Conservation (phyloP, 1,140 invertebrate species). For the Drosophila tani region DNA sequence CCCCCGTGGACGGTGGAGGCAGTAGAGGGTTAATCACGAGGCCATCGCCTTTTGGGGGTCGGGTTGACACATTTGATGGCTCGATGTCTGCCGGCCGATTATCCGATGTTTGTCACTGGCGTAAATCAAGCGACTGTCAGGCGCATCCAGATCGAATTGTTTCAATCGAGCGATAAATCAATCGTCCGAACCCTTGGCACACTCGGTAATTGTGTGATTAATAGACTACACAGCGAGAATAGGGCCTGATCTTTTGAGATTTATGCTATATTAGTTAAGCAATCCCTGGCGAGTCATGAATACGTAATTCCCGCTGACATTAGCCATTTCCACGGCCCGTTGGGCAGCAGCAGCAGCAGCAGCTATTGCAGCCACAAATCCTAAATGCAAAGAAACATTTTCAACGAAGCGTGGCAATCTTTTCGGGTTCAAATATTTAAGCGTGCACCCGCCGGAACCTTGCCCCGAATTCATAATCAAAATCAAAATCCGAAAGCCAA, state of each 20-base stretch:
- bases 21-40: slow-evolving; percentile 17
- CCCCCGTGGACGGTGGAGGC: not conserved
- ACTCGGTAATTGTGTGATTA: slow-evolving; percentile 7
- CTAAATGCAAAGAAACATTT: slow-evolving; percentile 50
- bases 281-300: slow-evolving; percentile 39
- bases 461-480: slow-evolving; percentile 8
- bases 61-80: slow-evolving; percentile 41
- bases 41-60: slow-evolving; percentile 34
- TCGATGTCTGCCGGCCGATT: slow-evolving; percentile 40
- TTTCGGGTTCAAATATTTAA: slow-evolving; percentile 16
- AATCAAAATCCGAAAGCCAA: slow-evolving; percentile 34
- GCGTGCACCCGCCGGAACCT: slow-evolving; percentile 13
- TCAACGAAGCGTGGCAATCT: slow-evolving; percentile 57
- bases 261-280: not conserved
- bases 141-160: slow-evolving; percentile 37
- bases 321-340: slow-evolving; percentile 42
- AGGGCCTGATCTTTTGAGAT: not conserved
- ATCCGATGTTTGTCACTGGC: slow-evolving; percentile 47
- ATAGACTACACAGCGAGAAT: not conserved
- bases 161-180: slow-evolving; percentile 42
- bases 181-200: slow-evolving; percentile 6
- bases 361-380: slow-evolving; percentile 42
- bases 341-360: slow-evolving; percentile 32
- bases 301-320: slow-evolving; percentile 49
- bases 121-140: slow-evolving; percentile 50